These are phyloP conservation scores for Brienomyrus longianalis DNA, from an alignment of 2,113 vertebrate genomes.

Conservation along the genomic window DNA sequence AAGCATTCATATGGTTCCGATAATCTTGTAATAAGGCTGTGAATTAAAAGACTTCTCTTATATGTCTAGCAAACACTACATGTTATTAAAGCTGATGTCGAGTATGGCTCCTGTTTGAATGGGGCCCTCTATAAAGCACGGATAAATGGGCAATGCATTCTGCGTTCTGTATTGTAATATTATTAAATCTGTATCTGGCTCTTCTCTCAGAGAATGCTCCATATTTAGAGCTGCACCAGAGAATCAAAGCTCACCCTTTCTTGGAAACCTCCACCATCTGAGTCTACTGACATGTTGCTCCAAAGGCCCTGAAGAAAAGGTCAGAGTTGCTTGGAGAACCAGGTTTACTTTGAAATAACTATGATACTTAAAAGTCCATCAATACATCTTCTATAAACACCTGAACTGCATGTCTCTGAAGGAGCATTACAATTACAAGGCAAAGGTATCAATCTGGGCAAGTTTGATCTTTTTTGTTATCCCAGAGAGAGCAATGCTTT, in stretches of 20 bases:
- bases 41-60: background rate
- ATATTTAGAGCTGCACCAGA: background rate
- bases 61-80: background rate
- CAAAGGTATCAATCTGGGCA: background rate
- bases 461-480: background rate
- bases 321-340: background rate
- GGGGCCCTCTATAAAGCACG: background rate
- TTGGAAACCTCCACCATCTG: conserved; percentile 54
- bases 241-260: conserved; percentile 52
- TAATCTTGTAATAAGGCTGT: background rate
- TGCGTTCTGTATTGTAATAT: background rate
- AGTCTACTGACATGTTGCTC: conserved; percentile 51
- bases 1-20: background rate
- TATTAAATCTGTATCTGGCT: background rate
- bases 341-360: background rate
- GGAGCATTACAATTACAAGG: background rate
- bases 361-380: background rate
- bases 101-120: background rate
- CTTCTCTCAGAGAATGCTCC: conserved; percentile 31
- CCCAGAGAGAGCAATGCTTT: background rate
- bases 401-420: background rate
- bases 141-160: background rate
- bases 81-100: background rate
- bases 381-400: background rate
- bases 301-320: conserved; percentile 46